Conservation (phyloP, 2,888 invertebrate genomes). For the Drosophila testacea region DNA sequence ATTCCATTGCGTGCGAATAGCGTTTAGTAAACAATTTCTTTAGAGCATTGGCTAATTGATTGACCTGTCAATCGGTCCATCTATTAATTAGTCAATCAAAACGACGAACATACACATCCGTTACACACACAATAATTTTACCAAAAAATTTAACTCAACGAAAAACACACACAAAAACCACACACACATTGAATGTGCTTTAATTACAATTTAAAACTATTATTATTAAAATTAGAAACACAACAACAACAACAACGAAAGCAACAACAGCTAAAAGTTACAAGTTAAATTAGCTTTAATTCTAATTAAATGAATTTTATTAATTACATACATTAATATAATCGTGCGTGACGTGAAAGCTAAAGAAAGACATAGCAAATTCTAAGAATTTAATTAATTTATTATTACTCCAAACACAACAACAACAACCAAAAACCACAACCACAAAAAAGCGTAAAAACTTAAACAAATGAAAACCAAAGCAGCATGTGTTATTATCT, state of each 20-base stretch:
- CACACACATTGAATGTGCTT: slow-evolving; percentile 47
- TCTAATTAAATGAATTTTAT: slow-evolving; percentile 54
- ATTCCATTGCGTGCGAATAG: slow-evolving; percentile 88
- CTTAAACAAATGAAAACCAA: slow-evolving; percentile 41
- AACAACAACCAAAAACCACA: slow-evolving; percentile 1
- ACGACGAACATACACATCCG: slow-evolving; percentile 27
- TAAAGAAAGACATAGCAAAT: slow-evolving; percentile 80
- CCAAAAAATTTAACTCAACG: slow-evolving; percentile 34
- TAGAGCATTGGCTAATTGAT: slow-evolving; percentile 46
- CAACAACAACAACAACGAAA: slow-evolving; percentile 4
- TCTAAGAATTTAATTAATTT: slow-evolving; percentile 78
- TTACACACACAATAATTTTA: slow-evolving; percentile 16
- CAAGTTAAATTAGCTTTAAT: slow-evolving; percentile 57
- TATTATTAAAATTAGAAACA: slow-evolving; percentile 20
- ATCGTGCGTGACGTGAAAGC: slow-evolving; percentile 69
- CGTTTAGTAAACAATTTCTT: slow-evolving; percentile 84
- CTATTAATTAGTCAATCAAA: slow-evolving; percentile 27
- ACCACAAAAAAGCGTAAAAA: slow-evolving; percentile 11
- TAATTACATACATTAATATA: slow-evolving; percentile 38
- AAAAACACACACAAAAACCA: slow-evolving; percentile 13
- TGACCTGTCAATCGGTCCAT: slow-evolving; percentile 29
- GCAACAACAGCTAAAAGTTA: slow-evolving; percentile 24
- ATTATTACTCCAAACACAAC: slow-evolving; percentile 41
- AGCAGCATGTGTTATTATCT: slow-evolving; percentile 75
- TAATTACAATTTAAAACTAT: slow-evolving; percentile 10